Conservation (phyloP, 2,797 vertebrate genomes). For the Bradypus variegatus region DNA sequence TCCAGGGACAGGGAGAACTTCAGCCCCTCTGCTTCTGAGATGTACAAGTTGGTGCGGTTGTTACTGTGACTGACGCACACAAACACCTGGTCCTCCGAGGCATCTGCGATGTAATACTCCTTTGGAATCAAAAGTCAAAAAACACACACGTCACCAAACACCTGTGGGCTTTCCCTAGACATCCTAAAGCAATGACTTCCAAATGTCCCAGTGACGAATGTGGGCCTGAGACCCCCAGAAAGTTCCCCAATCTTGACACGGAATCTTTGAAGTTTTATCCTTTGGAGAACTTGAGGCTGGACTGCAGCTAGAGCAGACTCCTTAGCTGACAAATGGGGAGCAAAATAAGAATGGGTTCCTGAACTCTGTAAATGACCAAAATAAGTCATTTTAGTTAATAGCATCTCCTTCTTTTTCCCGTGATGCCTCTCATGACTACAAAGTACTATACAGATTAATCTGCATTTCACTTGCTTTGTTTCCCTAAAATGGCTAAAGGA, state of each 20-base stretch:
- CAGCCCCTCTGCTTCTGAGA: conserved; percentile 93
- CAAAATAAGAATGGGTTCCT: background rate
- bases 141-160: background rate
- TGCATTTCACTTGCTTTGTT: background rate
- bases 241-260: background rate
- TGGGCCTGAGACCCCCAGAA: background rate
- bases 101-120: conserved; percentile 96
- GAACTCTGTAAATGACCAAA: background rate
- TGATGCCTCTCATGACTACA: background rate
- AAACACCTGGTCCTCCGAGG: conserved; percentile 97
- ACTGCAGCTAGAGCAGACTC: background rate
- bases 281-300: background rate
- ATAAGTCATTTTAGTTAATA: conserved; percentile 16
- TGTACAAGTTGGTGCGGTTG: conserved; percentile 94
- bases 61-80: conserved; percentile 93
- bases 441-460: background rate
- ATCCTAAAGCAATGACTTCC: background rate
- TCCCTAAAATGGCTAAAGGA: background rate
- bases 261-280: background rate
- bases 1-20: conserved; percentile 94
- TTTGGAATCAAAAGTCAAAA: conserved; percentile 60
- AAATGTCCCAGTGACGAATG: background rate
- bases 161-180: background rate
- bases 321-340: background rate
- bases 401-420: background rate